Conservation (phyloP, 2,113 vertebrate genomes). For the Platichthys stellatus region DNA sequence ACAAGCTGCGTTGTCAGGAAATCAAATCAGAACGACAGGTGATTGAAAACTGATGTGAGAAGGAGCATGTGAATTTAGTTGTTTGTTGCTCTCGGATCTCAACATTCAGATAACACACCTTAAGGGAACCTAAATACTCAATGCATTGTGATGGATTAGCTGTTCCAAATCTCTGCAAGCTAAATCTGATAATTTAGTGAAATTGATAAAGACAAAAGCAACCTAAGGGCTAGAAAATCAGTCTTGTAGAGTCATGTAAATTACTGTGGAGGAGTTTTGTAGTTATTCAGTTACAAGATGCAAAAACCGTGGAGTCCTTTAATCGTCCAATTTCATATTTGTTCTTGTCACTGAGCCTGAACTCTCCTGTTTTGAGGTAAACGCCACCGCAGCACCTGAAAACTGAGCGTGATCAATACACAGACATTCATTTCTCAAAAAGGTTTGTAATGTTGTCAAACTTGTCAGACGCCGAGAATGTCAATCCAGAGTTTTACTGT, state of each 20-base stretch:
- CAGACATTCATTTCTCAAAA: conserved; percentile 47
- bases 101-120: conserved; percentile 24
- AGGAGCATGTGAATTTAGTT: conserved; percentile 19
- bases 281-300: neutral
- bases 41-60: conserved; percentile 48
- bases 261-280: neutral
- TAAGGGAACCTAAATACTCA: conserved; percentile 18
- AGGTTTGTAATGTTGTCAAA: conserved; percentile 47
- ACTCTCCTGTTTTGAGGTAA: conserved; percentile 29
- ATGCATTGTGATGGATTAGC: neutral
- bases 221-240: neutral
- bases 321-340: neutral
- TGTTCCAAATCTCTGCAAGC: neutral
- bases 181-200: conserved; percentile 4
- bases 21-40: conserved; percentile 41
- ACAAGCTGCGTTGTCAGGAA: conserved; percentile 46
- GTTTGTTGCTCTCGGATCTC: conserved; percentile 15
- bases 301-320: neutral
- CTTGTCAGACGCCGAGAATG: conserved; percentile 44
- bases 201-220: neutral
- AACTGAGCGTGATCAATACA: conserved; percentile 43
- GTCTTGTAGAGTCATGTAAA: neutral
- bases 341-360: too few species aligned
- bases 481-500: conserved; percentile 35
- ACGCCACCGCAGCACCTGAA: conserved; percentile 31